Base-by-base conservation (phyloP, 2,888 invertebrate genomes). In the Xiphydria camelus region DNA sequence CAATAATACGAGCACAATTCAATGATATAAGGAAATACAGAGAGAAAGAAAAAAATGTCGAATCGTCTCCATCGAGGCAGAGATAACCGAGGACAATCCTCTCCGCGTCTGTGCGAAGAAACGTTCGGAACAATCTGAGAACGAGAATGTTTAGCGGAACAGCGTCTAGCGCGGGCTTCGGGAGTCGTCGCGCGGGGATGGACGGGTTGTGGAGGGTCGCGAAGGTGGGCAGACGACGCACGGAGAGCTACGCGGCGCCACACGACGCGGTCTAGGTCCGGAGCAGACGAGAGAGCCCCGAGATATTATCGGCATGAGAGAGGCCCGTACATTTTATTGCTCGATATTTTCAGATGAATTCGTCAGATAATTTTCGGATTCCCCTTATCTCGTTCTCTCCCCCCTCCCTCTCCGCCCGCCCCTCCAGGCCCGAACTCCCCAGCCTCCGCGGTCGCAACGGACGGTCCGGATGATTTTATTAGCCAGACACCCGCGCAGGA, bases 321-420 rank as follows among this genome's bases (percentile, higher is more conserved):
- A 53, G 53, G 51, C 60, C 55, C 58, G 55, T 57, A 62, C 54
- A 61, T 64, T 68, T 73, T 73, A 73, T 73, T 71, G 68, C 70
- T 64, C 65, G 71, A 73, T 70, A 33, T 15, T 72, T 73, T 63
- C 66, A 66, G 70, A 68, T 69, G 68, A 61, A 71, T 73, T 72
- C 70, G 70, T 73, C 66, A 73, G 70, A 70, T 71, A 67, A 69
- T 65, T 64, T 49, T 33, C 41, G 36, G 38, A 41, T 42, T 31
- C 40, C 40, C 21, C 15, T 42, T 40, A 25, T 15, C 22, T 45
- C 22, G 15, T 39, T 15, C 23, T n/a, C n/a, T n/a, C n/a, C n/a
- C n/a, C n/a, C 4, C 3, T 14, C 6, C 10, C 26, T 9, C 39
- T 12, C 21, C 32, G 10, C 22, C 34, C 9, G 17, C 42, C 46